Conservation (phyloP, 2,113 vertebrate species). For the Dicaeum eximium region DNA sequence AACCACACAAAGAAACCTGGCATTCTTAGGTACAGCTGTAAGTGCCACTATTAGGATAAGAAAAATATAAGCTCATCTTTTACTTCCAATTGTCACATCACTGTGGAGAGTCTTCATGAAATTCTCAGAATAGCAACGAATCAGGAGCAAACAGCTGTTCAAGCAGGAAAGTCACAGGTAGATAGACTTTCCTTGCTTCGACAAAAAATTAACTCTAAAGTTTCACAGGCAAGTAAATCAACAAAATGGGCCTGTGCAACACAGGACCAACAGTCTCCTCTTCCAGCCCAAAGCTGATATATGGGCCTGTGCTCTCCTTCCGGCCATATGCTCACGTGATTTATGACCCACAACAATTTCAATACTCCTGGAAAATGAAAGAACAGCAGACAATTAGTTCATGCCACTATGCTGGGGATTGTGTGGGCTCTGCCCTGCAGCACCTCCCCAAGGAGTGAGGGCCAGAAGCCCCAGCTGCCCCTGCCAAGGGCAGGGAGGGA, state of each 20-base stretch:
- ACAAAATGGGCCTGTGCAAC: neutral
- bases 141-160: constrained; percentile 41
- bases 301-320: neutral
- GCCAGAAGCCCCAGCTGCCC: neutral
- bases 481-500: neutral
- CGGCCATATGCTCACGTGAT: neutral
- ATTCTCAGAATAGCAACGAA: constrained; percentile 59
- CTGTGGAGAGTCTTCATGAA: neutral
- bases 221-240: constrained; percentile 18
- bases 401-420: neutral
- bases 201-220: constrained; percentile 32
- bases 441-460: neutral
- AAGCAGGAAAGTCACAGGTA: neutral
- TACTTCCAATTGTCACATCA: constrained; percentile 42
- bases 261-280: neutral
- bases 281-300: neutral
- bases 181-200: neutral
- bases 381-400: constrained; percentile 3
- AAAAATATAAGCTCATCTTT: constrained; percentile 46
- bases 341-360: constrained; percentile 37
- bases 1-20: neutral
- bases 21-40: neutral
- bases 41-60: constrained; percentile 21
- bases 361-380: constrained; percentile 12
- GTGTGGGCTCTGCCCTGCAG: neutral